phyloP scores from a whole-genome alignment of 2,113 vertebrate species.

The Chaetodon trifascialis region DNA sequence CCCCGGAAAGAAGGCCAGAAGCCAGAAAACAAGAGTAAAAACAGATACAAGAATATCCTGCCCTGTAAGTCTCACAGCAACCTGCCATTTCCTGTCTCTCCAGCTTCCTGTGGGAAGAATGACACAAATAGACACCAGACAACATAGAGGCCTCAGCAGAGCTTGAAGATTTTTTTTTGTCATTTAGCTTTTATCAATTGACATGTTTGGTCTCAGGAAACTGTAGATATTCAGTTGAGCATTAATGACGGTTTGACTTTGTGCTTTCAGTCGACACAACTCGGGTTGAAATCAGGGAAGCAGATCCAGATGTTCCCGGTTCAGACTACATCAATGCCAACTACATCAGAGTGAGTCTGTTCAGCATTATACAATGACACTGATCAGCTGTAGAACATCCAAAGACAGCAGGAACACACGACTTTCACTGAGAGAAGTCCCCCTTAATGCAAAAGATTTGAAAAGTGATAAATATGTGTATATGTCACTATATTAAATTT shows the following conservation, averaged over 20 bases:
- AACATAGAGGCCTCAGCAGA: constrained; percentile 27
- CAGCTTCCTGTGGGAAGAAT: constrained; percentile 79
- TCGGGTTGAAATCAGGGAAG: constrained; percentile 83
- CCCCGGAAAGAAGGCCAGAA: constrained; percentile 91
- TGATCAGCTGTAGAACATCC: no score
- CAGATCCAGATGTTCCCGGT: constrained; percentile 81
- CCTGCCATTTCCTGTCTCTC: constrained; percentile 75
- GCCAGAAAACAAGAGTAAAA: constrained; percentile 91
- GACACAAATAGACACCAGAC: constrained; percentile 62
- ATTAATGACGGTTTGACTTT: constrained; percentile 23
- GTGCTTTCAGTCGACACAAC: constrained; percentile 88
- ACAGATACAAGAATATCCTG: constrained; percentile 93
- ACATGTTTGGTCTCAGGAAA: constrained; percentile 5
- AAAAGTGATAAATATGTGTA: no score
- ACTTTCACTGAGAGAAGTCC: no score
- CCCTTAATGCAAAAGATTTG: no score
- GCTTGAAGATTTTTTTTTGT: constrained; percentile 12
- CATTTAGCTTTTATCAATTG: background rate
- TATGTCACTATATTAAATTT: background rate
- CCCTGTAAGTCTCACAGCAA: constrained; percentile 85
- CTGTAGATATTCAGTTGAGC: background rate
- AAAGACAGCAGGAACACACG: background rate
- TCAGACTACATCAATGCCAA: constrained; percentile 92
- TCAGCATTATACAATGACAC: background rate
- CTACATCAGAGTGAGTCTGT: constrained; percentile 87